Evolutionary conservation across 2,888 invertebrate genomes (phyloP), one percentile per base, ranked within the genome.

Genomic region (Ethmia dodecea): DNA sequence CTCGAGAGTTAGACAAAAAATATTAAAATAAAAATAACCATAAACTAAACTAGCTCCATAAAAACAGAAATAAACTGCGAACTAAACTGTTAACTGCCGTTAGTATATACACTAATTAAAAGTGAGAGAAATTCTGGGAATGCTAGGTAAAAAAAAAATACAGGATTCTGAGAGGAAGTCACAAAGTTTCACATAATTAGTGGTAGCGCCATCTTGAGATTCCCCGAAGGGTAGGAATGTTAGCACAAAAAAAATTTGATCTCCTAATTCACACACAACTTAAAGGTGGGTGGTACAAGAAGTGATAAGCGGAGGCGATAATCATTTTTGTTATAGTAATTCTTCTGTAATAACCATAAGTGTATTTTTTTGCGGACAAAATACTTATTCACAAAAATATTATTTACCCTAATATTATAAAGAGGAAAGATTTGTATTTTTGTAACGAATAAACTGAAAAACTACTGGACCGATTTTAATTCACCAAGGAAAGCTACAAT

Each of bases 111-210:
- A 37, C 38, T 55, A 56, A 58, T 59, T 56, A 52, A 53, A 40
- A 37, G 37, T 40, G 40, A 28, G 33, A 28, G 34, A 46, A 40
- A 37, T 45, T 45, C 43, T 29, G 33, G 37, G 42, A 46, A 49
- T 43, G 39, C 28, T 18, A 37, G 39, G 44, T 45, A 46, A 39
- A 42, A 35, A 49, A 47, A 39, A 42, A 35, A 28, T 28, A 36
- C 32, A 25, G 34, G 26, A 37, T 45, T 39, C 36, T 31, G 12
- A 37, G 38, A 47, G 60, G 61, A 57, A 59, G 60, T 52, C 52
- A 50, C 53, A 53, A 50, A 59, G 40, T 51, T 50, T 47, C 54
- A 49, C 47, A 40, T 59, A 55, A 55, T 59, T 52, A 56, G 48
- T 43, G 37, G 33, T 32, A 52, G 45, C 44, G 42, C 43, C 44